Percentiles rank a stretch among this genome's conserved stretches.
These are phyloP conservation scores for Microvelia longipes DNA, from an alignment of 1,140 invertebrate genomes.

Conservation along the genomic window DNA sequence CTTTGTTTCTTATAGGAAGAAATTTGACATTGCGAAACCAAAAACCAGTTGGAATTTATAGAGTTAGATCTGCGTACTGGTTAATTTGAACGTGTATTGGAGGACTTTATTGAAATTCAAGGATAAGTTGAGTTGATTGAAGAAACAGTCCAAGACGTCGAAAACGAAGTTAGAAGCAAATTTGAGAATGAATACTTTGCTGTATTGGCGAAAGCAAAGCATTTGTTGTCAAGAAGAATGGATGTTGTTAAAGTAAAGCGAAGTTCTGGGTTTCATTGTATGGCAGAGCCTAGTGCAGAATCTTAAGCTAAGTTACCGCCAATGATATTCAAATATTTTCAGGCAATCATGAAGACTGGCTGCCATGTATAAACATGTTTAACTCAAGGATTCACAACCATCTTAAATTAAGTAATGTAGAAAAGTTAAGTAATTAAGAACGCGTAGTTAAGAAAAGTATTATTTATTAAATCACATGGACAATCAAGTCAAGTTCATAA, in stretches of 20 bases:
- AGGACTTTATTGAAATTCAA: not conserved
- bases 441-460: too few species aligned
- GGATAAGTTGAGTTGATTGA: not conserved
- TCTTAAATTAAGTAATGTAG: not conserved
- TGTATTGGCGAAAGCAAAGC: not conserved
- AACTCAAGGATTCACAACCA: not conserved
- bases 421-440: too few species aligned
- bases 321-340: not conserved
- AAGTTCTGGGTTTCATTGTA: not conserved
- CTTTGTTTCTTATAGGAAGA: too few species aligned
- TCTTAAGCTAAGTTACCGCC: not conserved
- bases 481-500: not conserved
- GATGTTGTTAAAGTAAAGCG: not conserved
- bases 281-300: not conserved
- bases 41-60: too few species aligned
- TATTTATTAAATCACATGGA: not conserved
- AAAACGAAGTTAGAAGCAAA: not conserved
- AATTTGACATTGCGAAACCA: too few species aligned
- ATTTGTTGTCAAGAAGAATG: not conserved
- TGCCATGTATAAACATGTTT: not conserved
- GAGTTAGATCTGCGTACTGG: too few species aligned
- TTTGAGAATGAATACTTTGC: not conserved
- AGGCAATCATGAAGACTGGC: not conserved
- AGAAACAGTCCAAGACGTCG: not conserved
- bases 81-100: too few species aligned